These are phyloP conservation scores for Zygaena filipendulae DNA, from an alignment of 2,888 invertebrate species.

Conservation along the genomic window DNA sequence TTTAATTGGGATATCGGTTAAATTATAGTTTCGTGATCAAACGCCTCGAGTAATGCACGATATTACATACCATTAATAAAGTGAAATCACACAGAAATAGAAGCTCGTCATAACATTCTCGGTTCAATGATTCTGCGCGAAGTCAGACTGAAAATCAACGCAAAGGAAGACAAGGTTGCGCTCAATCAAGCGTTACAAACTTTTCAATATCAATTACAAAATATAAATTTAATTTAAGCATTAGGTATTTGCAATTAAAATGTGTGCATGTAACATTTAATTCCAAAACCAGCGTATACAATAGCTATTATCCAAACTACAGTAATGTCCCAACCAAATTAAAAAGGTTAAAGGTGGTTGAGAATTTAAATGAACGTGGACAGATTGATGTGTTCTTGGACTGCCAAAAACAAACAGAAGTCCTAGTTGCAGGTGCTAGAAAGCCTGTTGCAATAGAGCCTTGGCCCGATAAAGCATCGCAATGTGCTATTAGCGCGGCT, in stretches of 20 bases:
- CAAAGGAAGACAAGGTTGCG: conserved; percentile 51
- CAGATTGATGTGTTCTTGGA: conserved; percentile 28
- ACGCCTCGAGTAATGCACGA: conserved; percentile 30
- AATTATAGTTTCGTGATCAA: conserved; percentile 38
- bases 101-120: conserved; percentile 36
- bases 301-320: conserved; percentile 26
- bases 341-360: conserved; percentile 52
- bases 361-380: conserved; percentile 46
- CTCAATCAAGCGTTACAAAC: conserved; percentile 40
- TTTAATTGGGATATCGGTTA: conserved; percentile 29
- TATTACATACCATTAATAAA: conserved; percentile 27
- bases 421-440: conserved; percentile 52
- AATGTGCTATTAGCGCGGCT: conserved; percentile 50
- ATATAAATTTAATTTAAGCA: too few relatives aligned
- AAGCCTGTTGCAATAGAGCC: conserved; percentile 56
- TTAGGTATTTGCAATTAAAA: too few relatives aligned
- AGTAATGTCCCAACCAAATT: conserved; percentile 36
- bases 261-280: too few relatives aligned
- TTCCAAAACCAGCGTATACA: conserved; percentile 22
- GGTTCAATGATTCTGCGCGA: conserved; percentile 44
- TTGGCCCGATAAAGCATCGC: conserved; percentile 52
- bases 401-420: conserved; percentile 34
- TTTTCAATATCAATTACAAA: conserved; percentile 29
- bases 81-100: conserved; percentile 48
- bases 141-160: conserved; percentile 40